phyloP scores from a whole-genome alignment of 2,888 invertebrate genomes.

The Drosophila buzzatii region DNA sequence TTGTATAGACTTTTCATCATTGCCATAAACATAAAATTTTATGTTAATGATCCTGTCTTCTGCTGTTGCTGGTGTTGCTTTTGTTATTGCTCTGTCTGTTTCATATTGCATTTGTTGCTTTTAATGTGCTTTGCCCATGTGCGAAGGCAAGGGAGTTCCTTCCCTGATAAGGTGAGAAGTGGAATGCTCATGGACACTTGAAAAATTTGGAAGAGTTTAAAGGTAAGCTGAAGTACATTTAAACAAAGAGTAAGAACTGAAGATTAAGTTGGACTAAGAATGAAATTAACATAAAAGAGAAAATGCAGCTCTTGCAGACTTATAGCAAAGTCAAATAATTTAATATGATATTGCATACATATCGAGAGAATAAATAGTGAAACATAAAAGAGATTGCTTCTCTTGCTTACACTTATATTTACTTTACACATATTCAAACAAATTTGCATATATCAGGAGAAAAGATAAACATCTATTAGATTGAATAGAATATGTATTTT shows the following conservation, averaged over 20 bases:
- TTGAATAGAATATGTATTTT: no score
- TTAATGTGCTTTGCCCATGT: conserved; percentile 22
- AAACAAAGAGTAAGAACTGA: no score
- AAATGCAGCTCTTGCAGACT: not conserved
- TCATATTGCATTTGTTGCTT: conserved; percentile 56
- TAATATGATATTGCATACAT: not conserved
- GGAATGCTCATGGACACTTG: conserved; percentile 2
- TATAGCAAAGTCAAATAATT: not conserved
- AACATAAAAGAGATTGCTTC: no score
- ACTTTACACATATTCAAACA: no score
- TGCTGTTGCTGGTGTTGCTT: conserved; percentile 40
- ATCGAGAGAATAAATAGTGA: no score
- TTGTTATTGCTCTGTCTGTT: conserved; percentile 60
- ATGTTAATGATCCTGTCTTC: conserved; percentile 68
- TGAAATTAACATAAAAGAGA: not conserved
- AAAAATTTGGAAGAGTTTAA: conserved; percentile 4
- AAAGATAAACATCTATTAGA: no score
- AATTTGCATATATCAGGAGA: no score
- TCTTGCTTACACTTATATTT: no score
- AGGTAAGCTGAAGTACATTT: not conserved
- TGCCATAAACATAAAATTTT: conserved; percentile 78
- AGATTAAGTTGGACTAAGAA: not conserved
- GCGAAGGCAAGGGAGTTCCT: not conserved
- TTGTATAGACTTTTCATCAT: conserved; percentile 72
- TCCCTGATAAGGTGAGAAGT: conserved; percentile 22